A percentile compares a stretch with the other conserved stretches of the same genome.
Conservation (phyloP, 1,140 invertebrate genomes). For the Drusus annulatus region DNA sequence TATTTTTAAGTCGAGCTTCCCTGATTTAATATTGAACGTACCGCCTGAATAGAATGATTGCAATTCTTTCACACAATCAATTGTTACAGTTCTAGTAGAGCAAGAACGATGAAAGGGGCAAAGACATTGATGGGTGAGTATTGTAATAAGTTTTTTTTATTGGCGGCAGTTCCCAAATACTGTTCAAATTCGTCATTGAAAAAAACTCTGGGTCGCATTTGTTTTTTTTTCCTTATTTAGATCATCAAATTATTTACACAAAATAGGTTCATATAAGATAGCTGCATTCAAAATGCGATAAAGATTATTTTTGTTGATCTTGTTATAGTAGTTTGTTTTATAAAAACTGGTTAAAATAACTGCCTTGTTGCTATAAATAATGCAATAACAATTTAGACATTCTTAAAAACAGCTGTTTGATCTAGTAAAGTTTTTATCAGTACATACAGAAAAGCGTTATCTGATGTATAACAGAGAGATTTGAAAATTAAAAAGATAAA, state of each 20-base stretch:
- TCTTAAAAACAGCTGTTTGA: not conserved
- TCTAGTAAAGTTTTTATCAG: not conserved
- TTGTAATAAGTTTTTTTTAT: too few species aligned
- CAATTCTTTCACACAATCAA: too few species aligned
- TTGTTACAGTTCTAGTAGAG: too few species aligned
- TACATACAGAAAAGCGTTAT: not conserved
- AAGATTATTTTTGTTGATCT: slow-evolving; percentile 15
- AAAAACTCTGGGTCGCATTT: not conserved
- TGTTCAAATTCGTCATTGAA: not conserved
- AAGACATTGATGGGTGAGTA: too few species aligned
- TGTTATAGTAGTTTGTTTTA: slow-evolving; percentile 19
- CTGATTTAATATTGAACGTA: too few species aligned
- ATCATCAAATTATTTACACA: not conserved
- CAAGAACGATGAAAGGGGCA: too few species aligned
- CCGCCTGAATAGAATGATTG: too few species aligned
- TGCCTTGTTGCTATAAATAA: not conserved
- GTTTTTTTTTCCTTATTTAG: not conserved
- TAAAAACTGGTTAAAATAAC: slow-evolving; percentile 10
- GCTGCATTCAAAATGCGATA: not conserved
- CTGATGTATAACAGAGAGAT: not conserved
- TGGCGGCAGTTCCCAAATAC: not conserved
- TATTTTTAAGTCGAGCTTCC: too few species aligned
- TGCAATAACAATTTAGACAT: slow-evolving; percentile 12
- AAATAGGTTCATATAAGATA: not conserved
- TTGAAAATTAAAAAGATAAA: too few species aligned